Base-by-base conservation (phyloP, 2,888 invertebrate species). In the Acronicta alni region DNA sequence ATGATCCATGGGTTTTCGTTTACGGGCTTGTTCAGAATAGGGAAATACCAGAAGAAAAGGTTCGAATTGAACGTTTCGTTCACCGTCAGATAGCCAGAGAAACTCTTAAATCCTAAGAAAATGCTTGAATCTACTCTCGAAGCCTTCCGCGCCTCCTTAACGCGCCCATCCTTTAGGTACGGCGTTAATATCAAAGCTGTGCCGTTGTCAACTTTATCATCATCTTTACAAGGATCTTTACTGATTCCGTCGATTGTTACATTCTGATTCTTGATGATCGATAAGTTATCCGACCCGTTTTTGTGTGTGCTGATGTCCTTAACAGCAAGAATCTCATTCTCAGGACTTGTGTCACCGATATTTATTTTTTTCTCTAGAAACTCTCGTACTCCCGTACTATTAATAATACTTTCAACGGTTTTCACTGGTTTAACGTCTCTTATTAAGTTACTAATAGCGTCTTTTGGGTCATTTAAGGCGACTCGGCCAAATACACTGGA, bases 31-130 rank as follows among this genome's bases (percentile, higher is more conserved):
- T 85, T 78, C 42, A 83, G 67, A 20, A 88, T 85, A 0, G 97
- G 97, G 80, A 98, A 97, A 81, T 97, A 98, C 98, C 98, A 98
- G 89, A 98, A 98, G 89, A 97, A 98, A 80, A 97, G 86, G 83
- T 98, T 97, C 1, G 97, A 97, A 79, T 96, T 95, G 78, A 94
- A 95, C 4, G 94, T 89, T 82, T 97, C 95, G 81, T 98, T 96
- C 17, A 98, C 97, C 0, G 97, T 98, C n/a, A 95, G 72, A 72
- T 89, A 95, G 0, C 95, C 95, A 7, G 95, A 88, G 76, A 95
- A 94, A 77, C 95, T 95, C 61, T 92, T 87, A 2, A 95, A 79
- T 0, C 90, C 89, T 2, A 90, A 68, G 54, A 93, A 93, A 17
- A 82, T 35, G 16, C 79, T 69, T 0, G 86, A 77, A 54, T 92